A percentile compares a stretch with the other conserved stretches of the same genome.
phyloP scores from a whole-genome alignment of 2,888 invertebrate genomes.

The Drosophila rellima region DNA sequence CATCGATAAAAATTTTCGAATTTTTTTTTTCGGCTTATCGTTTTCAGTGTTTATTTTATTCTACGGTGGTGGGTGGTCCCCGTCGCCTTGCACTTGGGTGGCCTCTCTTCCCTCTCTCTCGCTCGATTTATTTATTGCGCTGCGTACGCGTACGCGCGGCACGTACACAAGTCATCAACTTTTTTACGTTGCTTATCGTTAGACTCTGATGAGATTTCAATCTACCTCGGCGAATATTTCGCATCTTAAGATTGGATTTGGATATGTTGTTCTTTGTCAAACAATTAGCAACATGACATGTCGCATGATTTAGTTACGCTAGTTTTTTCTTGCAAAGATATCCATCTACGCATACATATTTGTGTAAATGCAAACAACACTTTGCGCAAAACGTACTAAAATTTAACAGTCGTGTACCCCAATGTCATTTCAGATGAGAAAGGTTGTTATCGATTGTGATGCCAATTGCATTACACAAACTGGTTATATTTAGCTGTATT shows the following conservation, averaged over 20 bases:
- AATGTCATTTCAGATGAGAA: conserved; percentile 27
- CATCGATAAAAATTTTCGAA: conserved; percentile 56
- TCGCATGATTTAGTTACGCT: conserved; percentile 43
- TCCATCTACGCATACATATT: background rate
- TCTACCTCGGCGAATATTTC: conserved; percentile 7
- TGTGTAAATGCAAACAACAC: conserved; percentile 21
- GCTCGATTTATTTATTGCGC: conserved; percentile 25
- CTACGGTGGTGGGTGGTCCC: conserved; percentile 52
- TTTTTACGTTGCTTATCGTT: conserved; percentile 54
- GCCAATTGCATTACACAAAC: conserved; percentile 5
- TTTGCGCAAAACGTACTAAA: conserved; percentile 31
- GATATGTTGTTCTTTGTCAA: conserved; percentile 61
- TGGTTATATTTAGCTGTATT: background rate
- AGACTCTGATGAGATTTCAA: conserved; percentile 33
- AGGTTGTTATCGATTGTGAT: background rate
- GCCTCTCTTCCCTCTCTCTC: conserved; percentile 15
- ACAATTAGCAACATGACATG: conserved; percentile 54
- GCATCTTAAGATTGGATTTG: conserved; percentile 26
- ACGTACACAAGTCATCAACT: conserved; percentile 49
- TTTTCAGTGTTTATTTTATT: conserved; percentile 18
- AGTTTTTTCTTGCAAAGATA: conserved; percentile 13
- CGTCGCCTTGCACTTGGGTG: conserved; percentile 46
- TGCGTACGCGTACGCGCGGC: conserved; percentile 63
- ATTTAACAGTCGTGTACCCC: conserved; percentile 1
- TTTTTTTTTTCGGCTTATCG: conserved; percentile 57